Base-by-base conservation (phyloP, 2,113 vertebrate genomes). In the Calypte anna region DNA sequence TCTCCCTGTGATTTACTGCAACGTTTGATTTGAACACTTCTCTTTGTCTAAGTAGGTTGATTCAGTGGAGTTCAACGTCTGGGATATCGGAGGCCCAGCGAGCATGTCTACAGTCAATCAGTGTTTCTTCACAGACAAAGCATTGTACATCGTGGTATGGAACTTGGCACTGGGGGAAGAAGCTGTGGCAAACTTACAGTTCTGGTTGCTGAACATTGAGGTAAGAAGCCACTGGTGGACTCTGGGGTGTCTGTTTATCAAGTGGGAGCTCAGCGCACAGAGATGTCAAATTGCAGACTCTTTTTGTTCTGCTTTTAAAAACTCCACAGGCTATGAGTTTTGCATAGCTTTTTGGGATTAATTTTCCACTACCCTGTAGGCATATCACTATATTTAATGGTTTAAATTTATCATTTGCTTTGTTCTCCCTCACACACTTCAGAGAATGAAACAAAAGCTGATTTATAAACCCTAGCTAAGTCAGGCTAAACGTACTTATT, bases 51-150 rank as follows among this genome's bases (percentile, higher is more conserved):
- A 96, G 97, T 98, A 99, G 99, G 97, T 98, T 77, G 99, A 99
- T 95, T 98, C 98, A 3, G 98, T 99, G 95, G 96, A 97, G 85
- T 99, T 99, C 98, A 99, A 98, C 33, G 98, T 99, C 91, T 99
- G 99, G 99, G 99, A 99, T 97, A 98, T 99, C 1, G 99, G 99
- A 16, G 99, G 99, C 43, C 98, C 98, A 1, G 98, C 99, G 58
- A 99, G 98, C 97, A 99, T 99, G 99, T 98, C 99, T 68, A 99
- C 99, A 3, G 99, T 99, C 84, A 99, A 99, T 97, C 99, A 99
- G 98, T 99, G 99, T 96, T 99, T 99, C 98, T 99, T 99, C 98
- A 99, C 99, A 2, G 99, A 99, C 97, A 99, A 99, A 95, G 99
- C 99, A 68, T 96, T 99, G 84, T 99, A 99, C 36, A 90, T 99